A percentile compares a stretch with the other conserved stretches of the same genome.
These are phyloP conservation scores for Acropora yongei DNA, from an alignment of 64 coral and sea anemone genomes.

Conservation along the genomic window DNA sequence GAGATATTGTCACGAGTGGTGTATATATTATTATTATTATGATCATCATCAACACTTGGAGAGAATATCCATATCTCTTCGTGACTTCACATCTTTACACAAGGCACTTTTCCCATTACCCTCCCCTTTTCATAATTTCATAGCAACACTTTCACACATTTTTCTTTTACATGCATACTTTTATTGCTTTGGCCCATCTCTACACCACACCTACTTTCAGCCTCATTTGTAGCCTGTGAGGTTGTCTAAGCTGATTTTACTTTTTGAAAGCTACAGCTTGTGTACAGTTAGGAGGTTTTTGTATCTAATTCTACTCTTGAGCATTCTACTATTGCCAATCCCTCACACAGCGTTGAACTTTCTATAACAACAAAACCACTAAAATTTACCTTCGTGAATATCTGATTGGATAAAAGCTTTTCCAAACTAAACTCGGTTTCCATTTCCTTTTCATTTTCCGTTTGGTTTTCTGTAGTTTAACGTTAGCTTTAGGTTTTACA, in stretches of 20 bases:
- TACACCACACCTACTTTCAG: background rate
- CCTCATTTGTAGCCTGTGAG: background rate
- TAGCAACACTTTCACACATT: background rate
- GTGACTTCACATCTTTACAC: background rate
- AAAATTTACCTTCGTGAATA: slow-evolving; percentile 1
- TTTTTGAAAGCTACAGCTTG: background rate
- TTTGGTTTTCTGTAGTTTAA: background rate
- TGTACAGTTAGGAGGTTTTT: background rate
- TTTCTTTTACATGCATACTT: background rate
- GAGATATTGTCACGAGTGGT: background rate
- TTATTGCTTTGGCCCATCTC: background rate
- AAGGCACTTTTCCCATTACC: background rate
- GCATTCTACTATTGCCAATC: background rate
- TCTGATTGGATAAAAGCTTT: background rate
- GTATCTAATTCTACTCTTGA: background rate
- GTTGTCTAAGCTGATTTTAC: background rate
- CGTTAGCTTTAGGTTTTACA: background rate
- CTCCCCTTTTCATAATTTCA: background rate
- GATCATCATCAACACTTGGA: background rate
- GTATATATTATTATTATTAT: background rate
- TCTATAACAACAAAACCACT: background rate
- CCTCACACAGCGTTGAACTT: background rate
- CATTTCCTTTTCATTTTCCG: background rate
- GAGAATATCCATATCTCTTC: background rate
- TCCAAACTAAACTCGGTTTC: background rate